Evolutionary conservation across 1,140 invertebrate genomes (phyloP).

Genomic region (Drosophila takahashii): DNA sequence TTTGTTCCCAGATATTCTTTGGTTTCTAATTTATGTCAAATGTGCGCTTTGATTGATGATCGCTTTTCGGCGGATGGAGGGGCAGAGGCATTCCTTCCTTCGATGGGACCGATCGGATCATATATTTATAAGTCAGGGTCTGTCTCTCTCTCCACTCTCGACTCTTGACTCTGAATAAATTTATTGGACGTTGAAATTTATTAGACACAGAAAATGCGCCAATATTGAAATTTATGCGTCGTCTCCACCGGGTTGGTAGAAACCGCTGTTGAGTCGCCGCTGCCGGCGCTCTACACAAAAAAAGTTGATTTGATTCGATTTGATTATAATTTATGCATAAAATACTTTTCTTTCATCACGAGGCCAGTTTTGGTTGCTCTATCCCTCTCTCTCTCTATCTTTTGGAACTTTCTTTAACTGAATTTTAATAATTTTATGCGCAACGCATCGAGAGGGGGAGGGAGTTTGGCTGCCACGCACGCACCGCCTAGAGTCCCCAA

Average conservation of each 20-base stretch:
- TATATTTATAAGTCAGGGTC: constrained; percentile 73
- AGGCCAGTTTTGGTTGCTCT: constrained; percentile 43
- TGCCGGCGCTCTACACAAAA: constrained; percentile 26
- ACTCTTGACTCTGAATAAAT: constrained; percentile 77
- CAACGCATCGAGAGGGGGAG: constrained; percentile 48
- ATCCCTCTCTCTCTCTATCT: constrained; percentile 13
- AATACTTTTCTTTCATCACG: constrained; percentile 82
- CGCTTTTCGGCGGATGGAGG: constrained; percentile 16
- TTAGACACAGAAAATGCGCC: constrained; percentile 75
- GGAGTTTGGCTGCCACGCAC: constrained; percentile 40
- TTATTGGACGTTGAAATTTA: constrained; percentile 77
- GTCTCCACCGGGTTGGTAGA: constrained; percentile 43
- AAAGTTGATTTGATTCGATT: constrained; percentile 80
- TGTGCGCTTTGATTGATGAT: constrained; percentile 79
- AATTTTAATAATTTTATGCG: constrained; percentile 84
- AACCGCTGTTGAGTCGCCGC: constrained; percentile 27
- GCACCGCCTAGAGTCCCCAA: constrained; percentile 25
- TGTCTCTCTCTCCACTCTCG: constrained; percentile 5
- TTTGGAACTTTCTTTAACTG: constrained; percentile 79
- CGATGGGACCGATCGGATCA: constrained; percentile 30
- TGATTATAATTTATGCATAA: constrained; percentile 82
- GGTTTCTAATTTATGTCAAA: constrained; percentile 82
- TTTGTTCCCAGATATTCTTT: constrained; percentile 67
- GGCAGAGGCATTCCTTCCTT: constrained; percentile 7
- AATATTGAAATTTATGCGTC: constrained; percentile 81